Base-by-base conservation (phyloP, 1,140 invertebrate genomes). In the Campoletis sonorensis region DNA sequence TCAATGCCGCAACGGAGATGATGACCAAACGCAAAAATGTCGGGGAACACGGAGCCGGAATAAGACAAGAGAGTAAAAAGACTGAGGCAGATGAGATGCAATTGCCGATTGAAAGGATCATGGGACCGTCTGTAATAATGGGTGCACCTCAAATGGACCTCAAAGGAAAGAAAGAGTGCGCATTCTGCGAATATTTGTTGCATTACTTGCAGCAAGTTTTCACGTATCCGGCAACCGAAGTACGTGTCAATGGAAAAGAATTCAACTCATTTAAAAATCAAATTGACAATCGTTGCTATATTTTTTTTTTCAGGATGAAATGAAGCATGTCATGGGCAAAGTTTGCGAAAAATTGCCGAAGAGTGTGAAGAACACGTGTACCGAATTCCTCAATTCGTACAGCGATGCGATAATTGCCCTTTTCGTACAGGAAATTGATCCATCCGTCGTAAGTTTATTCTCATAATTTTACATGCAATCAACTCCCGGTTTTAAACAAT, bases 121-220 rank as follows among this genome's bases (percentile, higher is more conserved):
- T 58, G 16, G 75, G 54, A 18, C 13, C 71, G 76, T 70, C 79
- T 11, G 21, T 79, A 40, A 30, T 67, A 51, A 58, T 80, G 33
- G 82, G 64, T 3, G 68, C 87, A 0, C 85, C 89, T 33, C 67
- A 81, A 37, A 84, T 83, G 83, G 78, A 86, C 49, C 58, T 84
- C 23, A 10, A 89, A 37, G 89, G 89, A 37, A 93, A 93, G 82
- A 87, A 94, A 84, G 86, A 92, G 0, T 98, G 97, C 91, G 93
- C 94, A 40, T 93, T 97, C 84, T 98, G 97, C 88, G 95, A 97
- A 92, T 97, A 96, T 91, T 93, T 96, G 86, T 88, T 98, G 67
- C 96, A 97, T 88, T 96, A 95, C 82, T 82, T 98, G 70, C 96
- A 97, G 88, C 92, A 95, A 80, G 92, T 93, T 13, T 92, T 98